Evolutionary conservation across 2,113 vertebrate species (phyloP), one percentile per base, ranked within the genome.

Genomic region (Neodon shergylaensis): DNA sequence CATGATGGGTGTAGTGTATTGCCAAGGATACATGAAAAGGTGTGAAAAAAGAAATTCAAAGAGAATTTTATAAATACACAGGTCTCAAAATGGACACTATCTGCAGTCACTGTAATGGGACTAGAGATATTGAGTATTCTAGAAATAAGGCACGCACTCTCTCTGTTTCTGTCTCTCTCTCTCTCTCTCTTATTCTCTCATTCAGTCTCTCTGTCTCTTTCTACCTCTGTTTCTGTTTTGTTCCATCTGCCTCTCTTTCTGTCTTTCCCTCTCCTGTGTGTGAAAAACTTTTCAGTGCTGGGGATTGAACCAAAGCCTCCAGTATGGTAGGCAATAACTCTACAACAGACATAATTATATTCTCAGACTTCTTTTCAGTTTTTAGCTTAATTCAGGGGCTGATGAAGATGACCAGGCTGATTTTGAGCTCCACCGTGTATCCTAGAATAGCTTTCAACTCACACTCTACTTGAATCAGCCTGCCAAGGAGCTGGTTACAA

Each of bases 151-250:
- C 8, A 58, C 39, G 6, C 8, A 7, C 12, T 33, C 26, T 39
- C 24, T 65, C 13, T 42, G 58, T 28, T 7, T 61, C 36, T 36
- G 3, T 58, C 52, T 39, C 3, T 42, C 1, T 63, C 52, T 39
- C 3, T 42, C 1, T 63, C 24, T 63, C 2, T 42, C n/a, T 83
- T n/a, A 58, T 12, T 58, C 22, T 83, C 22, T 24, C 9, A 58
- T 21, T 28, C 12, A 28, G 3, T 61, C 22, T 83, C 31, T 81
- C 8, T 79, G 14, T 77, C 13, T 44, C 2, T 47, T 3, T 19
- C 47, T 52, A 4, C 2, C 1, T 19, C 5, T 54, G 1, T 26
- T 1, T 47, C 6, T 26, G 19, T 47, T 5, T 47, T 2, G 16
- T 14, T 26, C 42, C 44, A 13, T 28, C 24, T 44, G 6, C 8